phyloP scores from a whole-genome alignment of 2,888 invertebrate genomes.

The Cyclophora albipunctata region DNA sequence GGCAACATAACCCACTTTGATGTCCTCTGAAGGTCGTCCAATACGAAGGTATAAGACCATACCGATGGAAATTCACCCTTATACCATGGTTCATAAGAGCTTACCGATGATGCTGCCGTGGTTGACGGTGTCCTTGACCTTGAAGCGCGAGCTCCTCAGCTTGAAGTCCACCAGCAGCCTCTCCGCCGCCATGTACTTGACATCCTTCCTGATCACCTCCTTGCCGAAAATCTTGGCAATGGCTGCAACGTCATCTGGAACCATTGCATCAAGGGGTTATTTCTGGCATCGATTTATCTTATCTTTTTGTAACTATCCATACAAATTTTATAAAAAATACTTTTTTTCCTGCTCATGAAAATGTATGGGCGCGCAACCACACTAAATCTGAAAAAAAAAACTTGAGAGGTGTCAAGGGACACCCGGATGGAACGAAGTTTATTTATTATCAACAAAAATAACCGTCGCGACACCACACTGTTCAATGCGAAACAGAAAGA shows the following conservation, averaged over 20 bases:
- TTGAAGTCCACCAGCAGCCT: slow-evolving; percentile 82
- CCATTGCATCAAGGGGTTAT: neutral
- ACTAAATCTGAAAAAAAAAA: neutral
- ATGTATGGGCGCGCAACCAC: neutral
- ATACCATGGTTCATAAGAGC: slow-evolving; percentile 4
- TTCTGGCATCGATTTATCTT: neutral
- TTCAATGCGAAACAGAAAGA: no score
- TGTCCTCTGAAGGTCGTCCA: no score
- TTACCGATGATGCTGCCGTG: slow-evolving; percentile 85
- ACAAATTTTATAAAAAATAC: neutral
- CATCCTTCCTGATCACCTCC: slow-evolving; percentile 74
- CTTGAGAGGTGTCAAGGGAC: no score
- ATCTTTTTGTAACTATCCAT: no score
- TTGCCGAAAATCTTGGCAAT: slow-evolving; percentile 82
- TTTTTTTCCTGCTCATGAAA: no score
- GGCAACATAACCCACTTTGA: no score
- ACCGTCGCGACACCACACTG: no score
- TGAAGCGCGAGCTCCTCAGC: slow-evolving; percentile 80
- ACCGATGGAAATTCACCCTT: no score
- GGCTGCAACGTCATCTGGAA: slow-evolving; percentile 81
- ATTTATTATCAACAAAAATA: no score
- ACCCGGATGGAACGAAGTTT: no score
- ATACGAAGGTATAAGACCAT: no score
- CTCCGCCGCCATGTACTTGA: slow-evolving; percentile 81
- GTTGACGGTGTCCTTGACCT: slow-evolving; percentile 82